Conservation (phyloP, 2,888 invertebrate species). For the Limenitis camilla region DNA sequence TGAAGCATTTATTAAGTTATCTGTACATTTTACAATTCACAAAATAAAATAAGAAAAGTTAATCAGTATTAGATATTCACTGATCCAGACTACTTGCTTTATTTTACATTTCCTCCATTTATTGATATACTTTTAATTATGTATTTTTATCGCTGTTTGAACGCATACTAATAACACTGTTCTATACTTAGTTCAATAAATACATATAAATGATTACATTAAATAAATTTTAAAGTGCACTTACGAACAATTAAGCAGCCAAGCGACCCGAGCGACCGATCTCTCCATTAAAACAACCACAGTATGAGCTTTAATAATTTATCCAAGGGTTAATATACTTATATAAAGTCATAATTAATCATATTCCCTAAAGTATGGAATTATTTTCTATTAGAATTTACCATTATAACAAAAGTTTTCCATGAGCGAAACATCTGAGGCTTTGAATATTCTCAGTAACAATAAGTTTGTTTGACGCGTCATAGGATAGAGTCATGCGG, state of each 20-base stretch:
- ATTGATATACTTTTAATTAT: too few relatives aligned
- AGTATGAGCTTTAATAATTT: slow-evolving; percentile 6
- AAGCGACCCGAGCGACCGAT: slow-evolving; percentile 6
- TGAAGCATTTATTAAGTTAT: too few relatives aligned
- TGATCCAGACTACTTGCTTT: too few relatives aligned
- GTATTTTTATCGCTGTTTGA: too few relatives aligned
- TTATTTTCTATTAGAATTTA: slow-evolving; percentile 33
- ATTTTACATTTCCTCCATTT: too few relatives aligned
- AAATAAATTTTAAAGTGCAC: slow-evolving; percentile 8
- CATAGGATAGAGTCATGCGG: slow-evolving; percentile 21
- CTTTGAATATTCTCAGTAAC: slow-evolving; percentile 3
- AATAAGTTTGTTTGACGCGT: slow-evolving; percentile 6
- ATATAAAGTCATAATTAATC: slow-evolving; percentile 19
- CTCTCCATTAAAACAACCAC: slow-evolving; percentile 1
- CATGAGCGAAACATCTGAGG: slow-evolving; percentile 37
- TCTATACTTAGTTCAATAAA: too few relatives aligned
- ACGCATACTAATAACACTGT: too few relatives aligned
- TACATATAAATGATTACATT: background rate
- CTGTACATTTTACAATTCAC: too few relatives aligned
- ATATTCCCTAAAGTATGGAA: slow-evolving; percentile 31
- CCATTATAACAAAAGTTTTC: slow-evolving; percentile 35
- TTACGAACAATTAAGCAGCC: slow-evolving; percentile 12
- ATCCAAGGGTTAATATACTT: slow-evolving; percentile 23
- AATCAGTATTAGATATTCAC: too few relatives aligned
- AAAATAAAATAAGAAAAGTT: too few relatives aligned